Evolutionary conservation across 1,140 invertebrate genomes (phyloP).

Genomic region (Microplitis demolitor): DNA sequence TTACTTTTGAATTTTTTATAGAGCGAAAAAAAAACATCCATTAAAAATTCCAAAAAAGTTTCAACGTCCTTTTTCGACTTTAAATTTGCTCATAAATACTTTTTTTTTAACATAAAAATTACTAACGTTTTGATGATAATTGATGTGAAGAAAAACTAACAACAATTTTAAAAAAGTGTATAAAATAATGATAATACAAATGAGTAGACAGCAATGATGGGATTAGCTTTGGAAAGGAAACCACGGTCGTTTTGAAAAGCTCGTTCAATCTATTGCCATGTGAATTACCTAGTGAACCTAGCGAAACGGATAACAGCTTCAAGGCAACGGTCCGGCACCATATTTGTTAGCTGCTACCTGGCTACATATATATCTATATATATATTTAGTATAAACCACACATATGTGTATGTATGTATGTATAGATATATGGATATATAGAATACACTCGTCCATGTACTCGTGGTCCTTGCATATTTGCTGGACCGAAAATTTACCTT

Average conservation of each 20-base stretch:
- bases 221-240: conserved; percentile 6
- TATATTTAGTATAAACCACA: too few relatives aligned
- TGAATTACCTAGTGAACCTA: conserved; percentile 9
- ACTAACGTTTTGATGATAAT: too few relatives aligned
- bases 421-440: background rate
- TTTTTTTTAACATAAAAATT: too few relatives aligned
- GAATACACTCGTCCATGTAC: background rate
- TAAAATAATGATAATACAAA: background rate
- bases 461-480: background rate
- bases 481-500: conserved; percentile 12
- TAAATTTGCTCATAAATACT: too few relatives aligned
- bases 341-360: conserved; percentile 3
- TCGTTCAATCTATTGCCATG: conserved; percentile 19
- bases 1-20: too few relatives aligned
- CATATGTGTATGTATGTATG: too few relatives aligned
- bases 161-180: background rate
- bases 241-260: conserved; percentile 3
- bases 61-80: too few relatives aligned
- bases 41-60: too few relatives aligned
- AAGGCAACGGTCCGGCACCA: conserved; percentile 5
- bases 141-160: too few relatives aligned
- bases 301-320: conserved; percentile 27
- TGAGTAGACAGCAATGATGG: background rate
- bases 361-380: background rate
- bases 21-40: too few relatives aligned